Conservation (phyloP, 2,113 vertebrate genomes). For the Ahaetulla prasina region DNA sequence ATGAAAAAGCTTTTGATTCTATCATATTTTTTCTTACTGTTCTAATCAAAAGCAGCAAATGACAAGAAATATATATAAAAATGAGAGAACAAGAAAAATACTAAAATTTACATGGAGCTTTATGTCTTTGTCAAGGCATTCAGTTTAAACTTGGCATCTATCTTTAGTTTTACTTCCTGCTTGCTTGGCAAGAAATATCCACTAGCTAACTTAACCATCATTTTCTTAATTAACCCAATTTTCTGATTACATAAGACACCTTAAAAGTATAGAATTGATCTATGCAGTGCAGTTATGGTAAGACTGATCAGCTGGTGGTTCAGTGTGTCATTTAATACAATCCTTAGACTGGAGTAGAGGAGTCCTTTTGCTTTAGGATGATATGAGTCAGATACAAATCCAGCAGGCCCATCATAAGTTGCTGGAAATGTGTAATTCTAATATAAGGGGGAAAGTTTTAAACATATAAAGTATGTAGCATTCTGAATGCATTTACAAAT, state of each 20-base stretch:
- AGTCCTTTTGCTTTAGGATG: not conserved
- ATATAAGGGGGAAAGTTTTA: not conserved
- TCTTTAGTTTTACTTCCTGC: not conserved
- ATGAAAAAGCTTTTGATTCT: not conserved
- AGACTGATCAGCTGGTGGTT: not conserved
- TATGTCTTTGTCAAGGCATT: not conserved
- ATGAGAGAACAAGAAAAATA: not conserved
- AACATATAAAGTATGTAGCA: not conserved
- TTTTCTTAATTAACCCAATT: not conserved
- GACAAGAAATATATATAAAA: not conserved
- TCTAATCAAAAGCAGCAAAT: not conserved
- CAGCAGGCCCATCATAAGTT: not conserved
- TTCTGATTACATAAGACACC: not conserved
- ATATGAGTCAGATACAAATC: not conserved
- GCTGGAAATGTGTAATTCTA: not conserved
- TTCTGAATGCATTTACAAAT: not conserved
- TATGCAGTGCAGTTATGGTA: not conserved
- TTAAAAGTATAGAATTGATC: not conserved
- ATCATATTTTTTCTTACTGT: not conserved
- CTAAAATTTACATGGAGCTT: not conserved
- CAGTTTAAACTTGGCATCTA: not conserved
- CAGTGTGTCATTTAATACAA: not conserved
- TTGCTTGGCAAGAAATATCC: not conserved
- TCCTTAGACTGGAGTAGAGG: not conserved
- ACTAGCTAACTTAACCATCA: not conserved